phyloP scores from a whole-genome alignment of 2,888 invertebrate species.

The Myopa testacea region DNA sequence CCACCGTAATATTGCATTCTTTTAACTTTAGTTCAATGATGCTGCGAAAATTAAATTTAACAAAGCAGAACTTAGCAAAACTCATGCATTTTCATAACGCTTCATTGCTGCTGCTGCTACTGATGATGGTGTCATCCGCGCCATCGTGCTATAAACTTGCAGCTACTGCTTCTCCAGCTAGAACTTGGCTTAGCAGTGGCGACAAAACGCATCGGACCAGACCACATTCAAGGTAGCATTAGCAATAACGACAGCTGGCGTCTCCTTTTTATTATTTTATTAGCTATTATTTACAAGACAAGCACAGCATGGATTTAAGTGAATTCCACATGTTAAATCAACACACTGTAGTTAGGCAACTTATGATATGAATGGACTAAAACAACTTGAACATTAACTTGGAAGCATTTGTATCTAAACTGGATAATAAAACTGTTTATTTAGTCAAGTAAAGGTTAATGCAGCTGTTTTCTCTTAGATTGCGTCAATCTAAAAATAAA shows the following conservation, averaged over 20 bases:
- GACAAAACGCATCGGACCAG: background rate
- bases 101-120: conserved; percentile 12
- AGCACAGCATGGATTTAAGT: too few species aligned
- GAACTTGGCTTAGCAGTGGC: background rate
- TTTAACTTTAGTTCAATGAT: conserved; percentile 11
- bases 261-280: background rate
- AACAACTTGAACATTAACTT: too few species aligned
- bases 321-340: background rate
- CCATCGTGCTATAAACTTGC: background rate
- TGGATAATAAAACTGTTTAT: too few species aligned
- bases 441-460: too few species aligned
- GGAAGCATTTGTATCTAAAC: too few species aligned
- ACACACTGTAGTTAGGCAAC: background rate
- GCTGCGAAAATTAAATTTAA: conserved; percentile 15
- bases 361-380: too few species aligned
- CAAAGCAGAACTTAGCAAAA: background rate
- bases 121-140: conserved; percentile 13
- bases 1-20: conserved; percentile 21
- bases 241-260: background rate
- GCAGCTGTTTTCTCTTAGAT: too few species aligned
- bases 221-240: background rate
- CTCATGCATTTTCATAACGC: conserved; percentile 1
- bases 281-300: too few species aligned
- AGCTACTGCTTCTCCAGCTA: background rate
- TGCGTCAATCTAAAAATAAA: too few species aligned